Evolutionary conservation across 2,113 vertebrate species (phyloP).

Genomic region (Sebastes fasciatus): DNA sequence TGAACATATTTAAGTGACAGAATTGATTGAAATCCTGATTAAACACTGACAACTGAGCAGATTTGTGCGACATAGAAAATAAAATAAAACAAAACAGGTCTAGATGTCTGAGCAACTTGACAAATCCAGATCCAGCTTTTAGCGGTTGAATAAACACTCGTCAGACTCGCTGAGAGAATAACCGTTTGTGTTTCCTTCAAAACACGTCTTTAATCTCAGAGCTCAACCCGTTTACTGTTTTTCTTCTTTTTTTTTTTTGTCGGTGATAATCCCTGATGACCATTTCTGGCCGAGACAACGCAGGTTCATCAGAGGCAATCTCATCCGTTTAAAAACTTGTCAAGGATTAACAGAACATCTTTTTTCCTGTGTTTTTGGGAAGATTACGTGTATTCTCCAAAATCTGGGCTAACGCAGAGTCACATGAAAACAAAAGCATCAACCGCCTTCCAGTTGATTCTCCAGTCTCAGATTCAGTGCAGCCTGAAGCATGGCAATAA

Average conservation of each 20-base stretch:
- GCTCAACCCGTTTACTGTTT: constrained; percentile 11
- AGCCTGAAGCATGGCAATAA: background rate
- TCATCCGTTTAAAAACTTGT: constrained; percentile 78
- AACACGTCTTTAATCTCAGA: constrained; percentile 34
- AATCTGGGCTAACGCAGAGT: constrained; percentile 49
- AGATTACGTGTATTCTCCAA: constrained; percentile 58
- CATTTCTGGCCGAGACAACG: constrained; percentile 65
- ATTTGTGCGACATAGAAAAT: no score
- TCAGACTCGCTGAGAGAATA: constrained; percentile 7
- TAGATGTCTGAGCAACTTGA: background rate
- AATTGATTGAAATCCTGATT: no score
- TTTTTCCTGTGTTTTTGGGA: constrained; percentile 61
- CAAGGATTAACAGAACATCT: constrained; percentile 75
- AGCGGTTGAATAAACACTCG: background rate
- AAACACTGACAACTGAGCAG: no score
- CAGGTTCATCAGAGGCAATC: constrained; percentile 55
- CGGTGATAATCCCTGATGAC: constrained; percentile 83
- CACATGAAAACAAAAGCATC: constrained; percentile 55
- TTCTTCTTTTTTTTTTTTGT: background rate
- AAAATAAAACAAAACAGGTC: background rate
- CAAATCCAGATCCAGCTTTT: background rate
- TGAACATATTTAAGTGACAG: background rate
- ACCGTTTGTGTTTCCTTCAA: constrained; percentile 24
- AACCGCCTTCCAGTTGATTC: background rate
- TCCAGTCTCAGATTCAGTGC: background rate